Conservation (phyloP, 2,888 invertebrate genomes). For the Thymelicus acteon region DNA sequence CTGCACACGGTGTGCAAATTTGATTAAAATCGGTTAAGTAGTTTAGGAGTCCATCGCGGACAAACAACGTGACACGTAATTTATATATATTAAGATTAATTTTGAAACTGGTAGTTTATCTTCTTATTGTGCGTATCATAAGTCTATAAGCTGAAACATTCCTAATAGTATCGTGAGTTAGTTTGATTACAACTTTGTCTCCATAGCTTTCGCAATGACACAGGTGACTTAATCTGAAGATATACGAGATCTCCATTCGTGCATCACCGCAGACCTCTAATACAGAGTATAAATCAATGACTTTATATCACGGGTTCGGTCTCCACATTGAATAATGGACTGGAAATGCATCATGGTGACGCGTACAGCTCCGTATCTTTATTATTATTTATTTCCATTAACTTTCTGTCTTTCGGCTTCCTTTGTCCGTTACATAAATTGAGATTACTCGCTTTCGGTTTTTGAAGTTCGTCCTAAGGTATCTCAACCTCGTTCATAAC, state of each 20-base stretch:
- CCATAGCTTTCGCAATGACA: neutral
- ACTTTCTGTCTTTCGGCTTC: slow-evolving; percentile 28
- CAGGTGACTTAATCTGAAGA: slow-evolving; percentile 1
- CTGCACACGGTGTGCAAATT: too few relatives aligned
- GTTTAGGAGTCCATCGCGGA: too few relatives aligned
- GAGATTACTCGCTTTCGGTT: slow-evolving; percentile 13
- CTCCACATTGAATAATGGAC: slow-evolving; percentile 41
- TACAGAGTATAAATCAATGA: slow-evolving; percentile 44
- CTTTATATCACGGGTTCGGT: slow-evolving; percentile 36
- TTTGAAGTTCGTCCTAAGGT: neutral
- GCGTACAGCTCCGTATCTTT: slow-evolving; percentile 39
- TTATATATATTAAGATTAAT: too few relatives aligned
- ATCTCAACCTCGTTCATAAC: neutral
- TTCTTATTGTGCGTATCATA: too few relatives aligned
- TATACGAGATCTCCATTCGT: slow-evolving; percentile 13
- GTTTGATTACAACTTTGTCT: neutral
- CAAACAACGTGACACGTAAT: too few relatives aligned
- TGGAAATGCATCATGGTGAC: slow-evolving; percentile 29
- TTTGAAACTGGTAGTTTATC: too few relatives aligned
- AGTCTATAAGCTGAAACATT: too few relatives aligned
- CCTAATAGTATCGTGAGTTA: too few relatives aligned
- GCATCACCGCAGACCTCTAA: slow-evolving; percentile 28
- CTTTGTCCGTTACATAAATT: slow-evolving; percentile 25
- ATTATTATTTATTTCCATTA: slow-evolving; percentile 45
- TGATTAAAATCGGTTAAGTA: too few relatives aligned